These are phyloP conservation scores for Onthophagus taurus DNA, from an alignment of 1,140 invertebrate genomes.

Conservation along the genomic window DNA sequence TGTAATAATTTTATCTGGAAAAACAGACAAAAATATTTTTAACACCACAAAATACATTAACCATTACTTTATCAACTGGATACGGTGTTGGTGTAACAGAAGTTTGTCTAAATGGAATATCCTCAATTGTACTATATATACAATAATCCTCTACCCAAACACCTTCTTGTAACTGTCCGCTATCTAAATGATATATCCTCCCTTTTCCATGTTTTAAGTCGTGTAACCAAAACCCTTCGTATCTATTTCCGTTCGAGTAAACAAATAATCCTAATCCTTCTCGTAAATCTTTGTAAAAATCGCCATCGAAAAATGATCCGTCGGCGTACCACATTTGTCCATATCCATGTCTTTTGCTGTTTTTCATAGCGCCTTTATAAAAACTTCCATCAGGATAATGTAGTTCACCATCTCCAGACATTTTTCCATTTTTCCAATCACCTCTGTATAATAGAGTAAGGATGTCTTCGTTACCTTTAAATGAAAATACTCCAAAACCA, in stretches of 20 bases:
- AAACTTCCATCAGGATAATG: constrained; percentile 47
- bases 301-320: constrained; percentile 48
- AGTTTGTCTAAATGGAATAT: constrained; percentile 46
- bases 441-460: constrained; percentile 41
- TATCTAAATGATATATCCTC: constrained; percentile 48
- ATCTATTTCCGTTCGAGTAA: constrained; percentile 45
- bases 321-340: constrained; percentile 51
- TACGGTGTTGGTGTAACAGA: constrained; percentile 42
- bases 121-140: constrained; percentile 42
- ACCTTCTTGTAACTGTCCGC: constrained; percentile 51
- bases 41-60: not conserved
- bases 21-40: not conserved
- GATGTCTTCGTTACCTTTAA: constrained; percentile 31
- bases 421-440: constrained; percentile 43
- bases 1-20: not conserved
- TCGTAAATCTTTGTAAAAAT: constrained; percentile 38
- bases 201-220: constrained; percentile 49
- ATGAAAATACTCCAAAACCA: constrained; percentile 40
- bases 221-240: constrained; percentile 48
- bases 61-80: constrained; percentile 38
- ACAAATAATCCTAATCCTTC: constrained; percentile 34
- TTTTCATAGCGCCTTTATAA: constrained; percentile 35
- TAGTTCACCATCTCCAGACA: constrained; percentile 44
- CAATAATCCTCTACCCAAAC: constrained; percentile 44
- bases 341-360: constrained; percentile 49